These are phyloP conservation scores for Butorides virescens DNA, from an alignment of 2,113 vertebrate species.

Conservation along the genomic window DNA sequence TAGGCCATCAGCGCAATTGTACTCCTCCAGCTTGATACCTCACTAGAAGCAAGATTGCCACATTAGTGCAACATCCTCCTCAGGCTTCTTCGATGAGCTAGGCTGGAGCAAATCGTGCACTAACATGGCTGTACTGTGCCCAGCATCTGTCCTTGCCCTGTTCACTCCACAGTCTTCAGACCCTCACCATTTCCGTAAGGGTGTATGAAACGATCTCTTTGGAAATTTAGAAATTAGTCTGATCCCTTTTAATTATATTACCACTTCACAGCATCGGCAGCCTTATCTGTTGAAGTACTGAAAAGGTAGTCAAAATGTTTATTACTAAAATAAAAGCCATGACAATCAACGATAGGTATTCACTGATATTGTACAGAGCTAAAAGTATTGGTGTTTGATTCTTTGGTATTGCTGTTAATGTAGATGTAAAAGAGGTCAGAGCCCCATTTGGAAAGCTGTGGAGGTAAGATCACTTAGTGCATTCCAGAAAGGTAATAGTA, in stretches of 20 bases:
- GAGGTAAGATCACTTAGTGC: background rate
- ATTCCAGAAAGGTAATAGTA: constrained; percentile 54
- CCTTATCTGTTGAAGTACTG: background rate
- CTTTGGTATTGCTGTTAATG: background rate
- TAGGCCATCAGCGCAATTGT: background rate
- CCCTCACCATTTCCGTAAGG: background rate
- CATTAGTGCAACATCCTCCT: background rate
- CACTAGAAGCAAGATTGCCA: background rate
- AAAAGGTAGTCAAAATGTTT: background rate
- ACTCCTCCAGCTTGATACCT: background rate
- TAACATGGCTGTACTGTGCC: background rate
- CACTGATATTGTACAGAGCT: background rate
- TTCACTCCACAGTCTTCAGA: background rate
- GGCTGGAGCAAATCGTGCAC: background rate
- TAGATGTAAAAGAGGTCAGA: background rate
- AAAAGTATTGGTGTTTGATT: background rate
- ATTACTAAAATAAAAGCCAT: background rate
- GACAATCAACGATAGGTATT: background rate
- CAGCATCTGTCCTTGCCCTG: background rate
- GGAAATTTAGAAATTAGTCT: background rate
- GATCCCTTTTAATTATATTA: background rate
- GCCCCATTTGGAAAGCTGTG: background rate
- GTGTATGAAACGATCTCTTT: rapidly evolving
- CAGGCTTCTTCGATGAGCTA: background rate
- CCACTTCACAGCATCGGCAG: background rate